phyloP scores from a whole-genome alignment of 2,797 vertebrate species.

The Sarcoramphus papa region DNA sequence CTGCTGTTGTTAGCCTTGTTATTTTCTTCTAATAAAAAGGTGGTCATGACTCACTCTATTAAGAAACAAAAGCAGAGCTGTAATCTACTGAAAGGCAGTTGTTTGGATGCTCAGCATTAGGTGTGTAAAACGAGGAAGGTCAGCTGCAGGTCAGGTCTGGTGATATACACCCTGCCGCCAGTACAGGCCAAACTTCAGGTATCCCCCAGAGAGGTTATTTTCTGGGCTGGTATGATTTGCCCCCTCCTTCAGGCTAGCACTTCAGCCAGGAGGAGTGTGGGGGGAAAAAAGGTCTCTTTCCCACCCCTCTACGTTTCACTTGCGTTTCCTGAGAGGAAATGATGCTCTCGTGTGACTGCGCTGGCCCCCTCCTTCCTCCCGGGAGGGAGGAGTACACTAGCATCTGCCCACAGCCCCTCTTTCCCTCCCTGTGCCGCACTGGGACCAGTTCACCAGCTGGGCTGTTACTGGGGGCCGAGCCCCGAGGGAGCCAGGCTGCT shows the following conservation, averaged over 20 bases:
- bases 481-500: background rate
- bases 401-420: background rate
- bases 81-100: conserved; percentile 44
- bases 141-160: conserved; percentile 13
- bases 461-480: background rate
- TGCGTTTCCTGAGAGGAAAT: conserved; percentile 54
- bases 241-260: background rate
- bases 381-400: rapidly evolving
- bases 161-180: background rate
- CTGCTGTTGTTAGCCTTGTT: conserved; percentile 14
- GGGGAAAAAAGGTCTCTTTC: background rate
- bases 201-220: background rate
- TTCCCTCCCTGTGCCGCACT: background rate
- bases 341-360: background rate
- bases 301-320: background rate
- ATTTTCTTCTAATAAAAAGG: conserved; percentile 65
- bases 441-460: background rate
- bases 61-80: conserved; percentile 57
- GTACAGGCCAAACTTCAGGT: background rate
- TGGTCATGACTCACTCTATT: conserved; percentile 55
- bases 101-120: conserved; percentile 30
- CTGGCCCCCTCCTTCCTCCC: conserved; percentile 18
- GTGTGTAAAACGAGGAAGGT: conserved; percentile 48
- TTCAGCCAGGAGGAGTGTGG: background rate
- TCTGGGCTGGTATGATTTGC: background rate